Conservation (phyloP, 2,113 vertebrate genomes). For the Piprites chloris region DNA sequence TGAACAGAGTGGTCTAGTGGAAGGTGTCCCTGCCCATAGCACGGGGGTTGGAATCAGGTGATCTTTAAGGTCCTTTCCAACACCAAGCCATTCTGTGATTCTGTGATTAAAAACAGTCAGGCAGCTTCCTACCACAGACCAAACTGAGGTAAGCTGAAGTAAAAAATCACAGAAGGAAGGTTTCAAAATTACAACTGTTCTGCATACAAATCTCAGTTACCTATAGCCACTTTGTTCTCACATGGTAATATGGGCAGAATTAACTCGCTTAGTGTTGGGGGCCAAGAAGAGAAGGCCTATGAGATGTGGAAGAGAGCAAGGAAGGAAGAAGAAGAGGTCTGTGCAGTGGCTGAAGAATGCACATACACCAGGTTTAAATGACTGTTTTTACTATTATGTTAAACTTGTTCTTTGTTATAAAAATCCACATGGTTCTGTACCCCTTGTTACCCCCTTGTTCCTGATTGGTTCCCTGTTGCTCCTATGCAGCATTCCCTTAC, state of each 20-base stretch:
- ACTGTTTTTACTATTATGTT: no score
- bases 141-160: neutral
- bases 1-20: neutral
- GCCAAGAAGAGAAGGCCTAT: no score
- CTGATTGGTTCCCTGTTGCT: no score
- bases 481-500: no score
- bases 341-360: no score
- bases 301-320: no score
- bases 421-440: no score
- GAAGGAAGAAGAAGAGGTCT: no score
- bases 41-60: neutral
- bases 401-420: no score
- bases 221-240: neutral
- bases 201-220: neutral
- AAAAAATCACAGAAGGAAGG: neutral
- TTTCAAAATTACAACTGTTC: neutral
- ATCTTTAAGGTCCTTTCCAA: neutral
- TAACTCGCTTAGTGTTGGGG: no score
- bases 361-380: no score
- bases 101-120: neutral
- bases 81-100: neutral
- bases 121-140: neutral
- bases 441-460: no score
- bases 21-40: neutral
- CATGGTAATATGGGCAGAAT: neutral